Conservation (phyloP, 2,113 vertebrate genomes). For the Ophthalmolycus amberensis region DNA sequence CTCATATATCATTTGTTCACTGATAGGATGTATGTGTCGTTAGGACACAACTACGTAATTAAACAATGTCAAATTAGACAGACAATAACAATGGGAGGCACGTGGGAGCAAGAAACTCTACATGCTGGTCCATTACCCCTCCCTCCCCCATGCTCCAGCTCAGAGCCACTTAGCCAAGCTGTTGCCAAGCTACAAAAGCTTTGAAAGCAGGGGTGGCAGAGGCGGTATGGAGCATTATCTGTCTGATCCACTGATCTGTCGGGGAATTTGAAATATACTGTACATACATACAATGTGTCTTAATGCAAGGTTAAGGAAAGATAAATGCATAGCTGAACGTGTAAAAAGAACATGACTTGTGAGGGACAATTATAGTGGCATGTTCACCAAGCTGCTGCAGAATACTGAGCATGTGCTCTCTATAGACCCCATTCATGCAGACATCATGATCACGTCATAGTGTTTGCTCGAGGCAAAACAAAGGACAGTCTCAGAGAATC, state of each 20-base stretch:
- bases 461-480: background rate
- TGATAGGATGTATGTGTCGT: constrained; percentile 68
- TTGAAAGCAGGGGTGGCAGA: constrained; percentile 15
- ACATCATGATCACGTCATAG: background rate
- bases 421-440: background rate
- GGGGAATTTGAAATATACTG: background rate
- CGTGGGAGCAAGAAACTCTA: constrained; percentile 47
- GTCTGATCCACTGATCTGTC: constrained; percentile 15
- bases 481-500: background rate
- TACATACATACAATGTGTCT: background rate
- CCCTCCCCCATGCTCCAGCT: constrained; percentile 33
- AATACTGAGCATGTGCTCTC: background rate
- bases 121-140: constrained; percentile 72
- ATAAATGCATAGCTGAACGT: background rate
- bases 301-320: background rate
- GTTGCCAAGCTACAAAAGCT: constrained; percentile 73
- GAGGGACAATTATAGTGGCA: background rate
- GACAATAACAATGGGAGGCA: constrained; percentile 59
- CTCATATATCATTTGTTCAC: constrained; percentile 35
- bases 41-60: constrained; percentile 63
- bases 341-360: background rate
- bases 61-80: constrained; percentile 59
- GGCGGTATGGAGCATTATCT: constrained; percentile 26
- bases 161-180: constrained; percentile 41
- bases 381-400: background rate